These are phyloP conservation scores for Polypterus bichir DNA, from an alignment of 2,113 vertebrate species.

Conservation along the genomic window DNA sequence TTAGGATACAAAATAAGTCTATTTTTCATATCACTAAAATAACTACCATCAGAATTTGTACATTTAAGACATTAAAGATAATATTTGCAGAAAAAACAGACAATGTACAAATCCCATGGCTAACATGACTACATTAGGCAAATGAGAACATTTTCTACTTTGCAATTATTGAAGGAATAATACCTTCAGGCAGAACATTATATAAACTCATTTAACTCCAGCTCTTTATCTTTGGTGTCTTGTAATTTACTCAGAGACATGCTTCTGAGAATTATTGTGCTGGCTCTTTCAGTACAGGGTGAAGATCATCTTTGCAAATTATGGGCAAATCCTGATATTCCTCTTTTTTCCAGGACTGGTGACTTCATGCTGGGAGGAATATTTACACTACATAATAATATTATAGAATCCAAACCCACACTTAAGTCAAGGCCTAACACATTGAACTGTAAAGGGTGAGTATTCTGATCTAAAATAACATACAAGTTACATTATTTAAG, in stretches of 20 bases:
- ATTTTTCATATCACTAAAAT: no score
- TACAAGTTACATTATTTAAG: background rate
- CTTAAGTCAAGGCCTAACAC: constrained; percentile 11
- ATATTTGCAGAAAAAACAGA: no score
- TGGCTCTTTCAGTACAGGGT: constrained; percentile 4
- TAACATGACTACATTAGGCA: no score
- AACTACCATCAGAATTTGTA: no score
- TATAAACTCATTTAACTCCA: no score
- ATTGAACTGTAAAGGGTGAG: constrained; percentile 19
- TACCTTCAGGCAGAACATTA: no score
- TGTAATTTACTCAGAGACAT: background rate
- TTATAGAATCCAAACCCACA: background rate
- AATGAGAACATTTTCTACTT: no score
- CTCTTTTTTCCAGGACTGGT: constrained; percentile 19
- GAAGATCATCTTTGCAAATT: constrained; percentile 13
- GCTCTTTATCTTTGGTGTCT: background rate
- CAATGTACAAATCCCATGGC: no score
- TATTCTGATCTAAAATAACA: background rate
- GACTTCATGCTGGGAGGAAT: constrained; percentile 22
- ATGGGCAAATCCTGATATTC: constrained; percentile 8
- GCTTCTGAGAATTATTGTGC: constrained; percentile 9
- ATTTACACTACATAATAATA: constrained; percentile 15
- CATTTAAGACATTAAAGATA: no score
- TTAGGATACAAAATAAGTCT: no score
- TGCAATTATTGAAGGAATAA: no score